Base-by-base conservation (phyloP, 2,888 invertebrate genomes). In the Ormyrus nitidulus region DNA sequence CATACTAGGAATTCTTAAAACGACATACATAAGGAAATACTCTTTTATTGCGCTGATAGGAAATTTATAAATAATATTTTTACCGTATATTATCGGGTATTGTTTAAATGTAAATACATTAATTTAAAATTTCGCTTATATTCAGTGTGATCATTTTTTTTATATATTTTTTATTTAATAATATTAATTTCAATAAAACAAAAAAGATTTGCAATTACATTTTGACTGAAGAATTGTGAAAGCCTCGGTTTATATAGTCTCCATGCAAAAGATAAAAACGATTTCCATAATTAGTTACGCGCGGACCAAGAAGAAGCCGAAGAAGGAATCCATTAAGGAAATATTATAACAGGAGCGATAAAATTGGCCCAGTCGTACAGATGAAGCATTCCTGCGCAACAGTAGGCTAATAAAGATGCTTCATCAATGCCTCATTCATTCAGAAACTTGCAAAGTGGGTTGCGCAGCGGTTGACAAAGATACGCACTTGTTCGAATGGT, bases 401-500 rank as follows among this genome's bases (percentile, higher is more conserved):
- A 77, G 71, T 77, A 51, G 65, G 54, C 56, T 65, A 77, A 77
- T 77, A 71, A 77, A 77, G 70, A 70, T 70, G 34, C 70, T 56
- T 77, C 77, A 70, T 77, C 70, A 70, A 77, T 77, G 77, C 70
- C 58, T 77, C 77, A 71, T 71, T 77, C 77, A 77, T 64, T 70
- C 34, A 58, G 65, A 51, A 70, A 77, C 71, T 69, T 71, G 61
- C 49, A 44, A 62, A 77, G 65, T 77, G 7, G 51, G 46, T 68
- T 68, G 68, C 46, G 59, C 9, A 58, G 19, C 34, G 34, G 34
- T 2, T 34, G 34, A 34, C 34, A 34, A 34, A 34, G 34, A 34
- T 4, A 34, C 34, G 34, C 34, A 34, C 34, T 34, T 34, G 34
- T 34, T 34, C 34, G 34, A 34, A 34, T 34, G 34, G 34, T 34